Percentiles rank a stretch among this genome's conserved stretches.
Conservation (phyloP, 2,888 invertebrate species). For the Hesperia comma region DNA sequence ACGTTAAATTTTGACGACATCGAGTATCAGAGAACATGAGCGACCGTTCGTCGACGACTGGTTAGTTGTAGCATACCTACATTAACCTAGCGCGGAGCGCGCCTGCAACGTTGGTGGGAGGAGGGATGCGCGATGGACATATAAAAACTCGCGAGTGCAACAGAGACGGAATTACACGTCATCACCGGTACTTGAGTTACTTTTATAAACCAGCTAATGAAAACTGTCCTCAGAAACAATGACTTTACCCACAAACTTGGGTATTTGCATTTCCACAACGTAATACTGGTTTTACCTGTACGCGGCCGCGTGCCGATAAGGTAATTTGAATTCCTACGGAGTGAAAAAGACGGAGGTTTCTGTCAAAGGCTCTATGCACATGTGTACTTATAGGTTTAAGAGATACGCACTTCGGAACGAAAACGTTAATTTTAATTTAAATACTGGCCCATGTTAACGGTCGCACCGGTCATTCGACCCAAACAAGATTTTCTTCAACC, state of each 20-base stretch:
- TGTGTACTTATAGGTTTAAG: slow-evolving; percentile 48
- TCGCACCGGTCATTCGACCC: slow-evolving; percentile 39
- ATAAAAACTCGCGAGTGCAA: slow-evolving; percentile 53
- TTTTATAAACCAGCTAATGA: slow-evolving; percentile 71
- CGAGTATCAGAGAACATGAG: slow-evolving; percentile 59
- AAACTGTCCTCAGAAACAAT: slow-evolving; percentile 62
- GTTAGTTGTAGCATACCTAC: slow-evolving; percentile 66
- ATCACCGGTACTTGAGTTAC: slow-evolving; percentile 57
- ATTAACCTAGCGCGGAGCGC: slow-evolving; percentile 57
- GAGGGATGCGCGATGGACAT: slow-evolving; percentile 63
- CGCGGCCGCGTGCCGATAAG: slow-evolving; percentile 73
- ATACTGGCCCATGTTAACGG: slow-evolving; percentile 46
- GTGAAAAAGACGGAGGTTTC: slow-evolving; percentile 77
- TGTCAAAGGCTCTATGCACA: slow-evolving; percentile 60
- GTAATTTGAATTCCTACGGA: slow-evolving; percentile 79
- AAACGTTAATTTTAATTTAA: slow-evolving; percentile 74
- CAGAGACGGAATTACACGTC: slow-evolving; percentile 60
- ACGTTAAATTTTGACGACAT: slow-evolving; percentile 51
- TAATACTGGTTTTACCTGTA: slow-evolving; percentile 81
- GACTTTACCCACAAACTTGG: slow-evolving; percentile 53
- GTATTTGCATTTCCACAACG: slow-evolving; percentile 58
- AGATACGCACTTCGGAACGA: slow-evolving; percentile 58
- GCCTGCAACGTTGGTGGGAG: slow-evolving; percentile 71
- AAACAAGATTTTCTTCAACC: slow-evolving; percentile 34
- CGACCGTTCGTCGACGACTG: slow-evolving; percentile 76